phyloP scores from a whole-genome alignment of 2,797 vertebrate genomes.

The Distichodus sexfasciatus region DNA sequence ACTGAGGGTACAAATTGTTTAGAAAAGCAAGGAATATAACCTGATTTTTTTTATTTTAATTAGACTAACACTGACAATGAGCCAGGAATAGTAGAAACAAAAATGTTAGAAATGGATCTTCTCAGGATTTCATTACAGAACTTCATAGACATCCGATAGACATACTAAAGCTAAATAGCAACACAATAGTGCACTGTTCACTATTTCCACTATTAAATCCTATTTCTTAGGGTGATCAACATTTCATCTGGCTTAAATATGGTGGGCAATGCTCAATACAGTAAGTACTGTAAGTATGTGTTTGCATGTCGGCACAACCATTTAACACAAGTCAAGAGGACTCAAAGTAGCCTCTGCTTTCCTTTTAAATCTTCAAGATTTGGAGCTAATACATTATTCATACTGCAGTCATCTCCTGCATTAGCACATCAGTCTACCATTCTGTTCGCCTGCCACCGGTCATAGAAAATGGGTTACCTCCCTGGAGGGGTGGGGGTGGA shows the following conservation, averaged over 20 bases:
- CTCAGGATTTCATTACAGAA: no score
- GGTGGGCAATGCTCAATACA: background rate
- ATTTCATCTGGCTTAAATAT: background rate
- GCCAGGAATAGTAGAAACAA: no score
- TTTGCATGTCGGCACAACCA: background rate
- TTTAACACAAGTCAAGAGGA: background rate
- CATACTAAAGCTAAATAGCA: no score
- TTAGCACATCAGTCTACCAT: conserved; percentile 64
- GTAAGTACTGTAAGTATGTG: conserved; percentile 35
- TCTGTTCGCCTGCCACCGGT: conserved; percentile 62
- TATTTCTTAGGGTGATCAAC: background rate
- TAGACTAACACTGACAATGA: no score
- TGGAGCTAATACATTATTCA: conserved; percentile 71
- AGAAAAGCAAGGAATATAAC: no score
- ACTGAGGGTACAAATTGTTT: no score
- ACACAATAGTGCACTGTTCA: background rate
- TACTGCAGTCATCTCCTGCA: conserved; percentile 66
- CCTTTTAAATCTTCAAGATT: conserved; percentile 26
- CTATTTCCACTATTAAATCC: background rate
- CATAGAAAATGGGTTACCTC: conserved; percentile 78
- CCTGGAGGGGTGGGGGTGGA: conserved; percentile 61
- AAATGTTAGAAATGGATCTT: no score
- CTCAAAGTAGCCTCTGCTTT: background rate
- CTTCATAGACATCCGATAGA: no score
- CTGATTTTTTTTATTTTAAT: no score